These are phyloP conservation scores for Edolisoma coerulescens DNA, from an alignment of 2,113 vertebrate genomes.

Conservation along the genomic window DNA sequence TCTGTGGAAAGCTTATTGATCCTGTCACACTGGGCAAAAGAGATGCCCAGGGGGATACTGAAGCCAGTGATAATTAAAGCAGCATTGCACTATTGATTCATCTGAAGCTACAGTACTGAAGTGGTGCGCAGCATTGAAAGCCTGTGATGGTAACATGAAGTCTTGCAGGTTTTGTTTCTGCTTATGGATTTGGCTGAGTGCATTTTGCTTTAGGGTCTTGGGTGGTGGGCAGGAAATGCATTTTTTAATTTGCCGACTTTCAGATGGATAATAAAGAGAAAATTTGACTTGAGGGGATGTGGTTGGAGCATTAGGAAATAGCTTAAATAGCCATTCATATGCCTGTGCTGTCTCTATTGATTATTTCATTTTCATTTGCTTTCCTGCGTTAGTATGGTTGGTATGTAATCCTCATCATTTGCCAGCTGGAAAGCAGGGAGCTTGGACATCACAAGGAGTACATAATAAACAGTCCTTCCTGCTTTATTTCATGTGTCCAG, in stretches of 20 bases:
- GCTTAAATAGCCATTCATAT: background rate
- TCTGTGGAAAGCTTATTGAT: conserved; percentile 51
- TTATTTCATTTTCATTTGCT: conserved; percentile 29
- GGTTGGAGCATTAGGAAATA: background rate
- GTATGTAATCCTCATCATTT: background rate
- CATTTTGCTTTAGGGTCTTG: background rate
- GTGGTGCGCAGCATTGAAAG: background rate
- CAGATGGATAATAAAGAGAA: background rate
- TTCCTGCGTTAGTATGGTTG: background rate
- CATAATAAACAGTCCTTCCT: background rate
- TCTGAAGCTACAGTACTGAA: background rate
- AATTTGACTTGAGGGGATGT: background rate
- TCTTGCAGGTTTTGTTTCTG: background rate
- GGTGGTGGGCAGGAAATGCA: background rate
- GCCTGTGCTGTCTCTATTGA: conserved; percentile 10
- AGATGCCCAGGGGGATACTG: background rate
- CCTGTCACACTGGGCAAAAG: background rate
- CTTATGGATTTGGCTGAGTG: background rate
- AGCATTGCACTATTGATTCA: conserved; percentile 22
- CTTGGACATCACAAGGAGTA: background rate
- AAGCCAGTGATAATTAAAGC: conserved; percentile 48
- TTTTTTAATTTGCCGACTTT: conserved; percentile 26
- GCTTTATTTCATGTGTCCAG: background rate
- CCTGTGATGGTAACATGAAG: background rate
- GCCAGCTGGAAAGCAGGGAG: conserved; percentile 3